These are phyloP conservation scores for Grallaria varia DNA, from an alignment of 2,113 vertebrate genomes.

Conservation along the genomic window DNA sequence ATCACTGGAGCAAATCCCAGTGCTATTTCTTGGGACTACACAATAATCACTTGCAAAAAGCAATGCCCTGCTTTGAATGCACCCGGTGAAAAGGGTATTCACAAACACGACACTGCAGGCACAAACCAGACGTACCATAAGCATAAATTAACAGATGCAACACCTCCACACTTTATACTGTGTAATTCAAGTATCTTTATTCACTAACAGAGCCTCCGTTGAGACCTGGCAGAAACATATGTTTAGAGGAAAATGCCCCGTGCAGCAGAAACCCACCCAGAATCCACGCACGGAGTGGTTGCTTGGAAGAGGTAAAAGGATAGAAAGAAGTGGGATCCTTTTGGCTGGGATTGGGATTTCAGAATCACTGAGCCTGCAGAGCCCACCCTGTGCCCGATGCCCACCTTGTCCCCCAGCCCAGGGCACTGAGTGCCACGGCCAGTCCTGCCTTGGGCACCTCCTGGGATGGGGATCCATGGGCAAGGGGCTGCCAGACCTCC, in stretches of 20 bases:
- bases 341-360: background rate
- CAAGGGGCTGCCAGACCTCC: background rate
- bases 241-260: background rate
- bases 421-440: background rate
- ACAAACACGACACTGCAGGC: background rate
- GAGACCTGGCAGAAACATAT: background rate
- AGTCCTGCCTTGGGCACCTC: accelerated
- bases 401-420: background rate
- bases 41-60: background rate
- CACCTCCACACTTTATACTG: background rate
- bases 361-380: accelerated
- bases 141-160: background rate
- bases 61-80: background rate
- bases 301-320: background rate
- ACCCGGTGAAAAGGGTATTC: background rate
- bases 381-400: accelerated
- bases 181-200: background rate
- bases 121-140: background rate
- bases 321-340: background rate
- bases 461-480: background rate
- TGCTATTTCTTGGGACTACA: background rate
- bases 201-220: background rate
- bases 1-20: background rate
- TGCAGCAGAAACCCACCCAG: background rate
- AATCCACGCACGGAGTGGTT: background rate